A percentile compares a stretch with the other conserved stretches of the same genome.
phyloP scores from a whole-genome alignment of 2,888 invertebrate genomes.

The Euproctis similis region DNA sequence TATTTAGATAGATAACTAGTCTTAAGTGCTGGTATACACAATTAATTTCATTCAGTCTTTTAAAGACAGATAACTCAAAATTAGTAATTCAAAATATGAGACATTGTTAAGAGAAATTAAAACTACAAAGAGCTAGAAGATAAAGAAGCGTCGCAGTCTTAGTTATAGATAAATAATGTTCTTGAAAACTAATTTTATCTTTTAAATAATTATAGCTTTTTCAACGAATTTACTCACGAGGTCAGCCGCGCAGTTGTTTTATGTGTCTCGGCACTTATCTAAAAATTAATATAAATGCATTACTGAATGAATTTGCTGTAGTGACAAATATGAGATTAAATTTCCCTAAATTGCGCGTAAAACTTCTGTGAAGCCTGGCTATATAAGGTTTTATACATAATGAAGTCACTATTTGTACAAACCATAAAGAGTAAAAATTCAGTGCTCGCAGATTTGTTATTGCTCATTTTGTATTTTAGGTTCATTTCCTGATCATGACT shows the following conservation, averaged over 20 bases:
- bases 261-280: conserved; percentile 14
- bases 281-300: conserved; percentile 16
- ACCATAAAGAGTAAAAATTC: conserved; percentile 38
- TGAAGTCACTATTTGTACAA: conserved; percentile 72
- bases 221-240: too few species aligned
- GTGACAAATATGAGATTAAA: conserved; percentile 51
- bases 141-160: too few species aligned
- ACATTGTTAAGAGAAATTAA: too few species aligned
- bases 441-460: conserved; percentile 28
- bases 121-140: too few species aligned
- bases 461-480: conserved; percentile 25
- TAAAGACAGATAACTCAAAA: too few species aligned
- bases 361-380: conserved; percentile 63
- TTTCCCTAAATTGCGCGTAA: conserved; percentile 49
- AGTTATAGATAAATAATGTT: too few species aligned
- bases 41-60: too few species aligned
- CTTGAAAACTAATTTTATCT: too few species aligned
- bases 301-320: conserved; percentile 19
- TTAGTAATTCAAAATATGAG: too few species aligned
- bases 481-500: conserved; percentile 27
- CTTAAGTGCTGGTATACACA: conserved; percentile 19
- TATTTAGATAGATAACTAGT: conserved; percentile 51
- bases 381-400: conserved; percentile 54
- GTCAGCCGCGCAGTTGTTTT: too few species aligned
- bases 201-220: too few species aligned